phyloP scores from a whole-genome alignment of 1,140 invertebrate species.

The Riptortus pedestris region DNA sequence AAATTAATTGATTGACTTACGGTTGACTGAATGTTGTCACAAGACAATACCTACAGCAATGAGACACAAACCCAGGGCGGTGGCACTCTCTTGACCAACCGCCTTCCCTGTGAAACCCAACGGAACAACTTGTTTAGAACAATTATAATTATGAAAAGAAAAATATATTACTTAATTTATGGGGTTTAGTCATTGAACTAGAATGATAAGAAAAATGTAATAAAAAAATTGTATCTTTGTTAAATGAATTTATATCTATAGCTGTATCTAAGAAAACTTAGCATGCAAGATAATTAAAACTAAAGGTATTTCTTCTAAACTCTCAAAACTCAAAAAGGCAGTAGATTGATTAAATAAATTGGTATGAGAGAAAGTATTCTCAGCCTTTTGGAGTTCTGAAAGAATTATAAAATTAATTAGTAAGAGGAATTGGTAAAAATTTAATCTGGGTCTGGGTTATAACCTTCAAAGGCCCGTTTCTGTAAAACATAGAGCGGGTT shows the following conservation, averaged over 20 bases:
- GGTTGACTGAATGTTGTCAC: conserved; percentile 1
- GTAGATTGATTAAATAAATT: neutral
- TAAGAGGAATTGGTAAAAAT: conserved; percentile 8
- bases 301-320: neutral
- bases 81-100: conserved; percentile 24
- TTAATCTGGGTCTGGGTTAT: conserved; percentile 16
- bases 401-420: neutral
- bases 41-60: conserved; percentile 13
- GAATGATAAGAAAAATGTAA: neutral
- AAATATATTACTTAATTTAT: too few relatives aligned
- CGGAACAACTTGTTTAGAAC: conserved; percentile 22
- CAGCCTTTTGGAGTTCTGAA: neutral
- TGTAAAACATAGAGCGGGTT: conserved; percentile 18
- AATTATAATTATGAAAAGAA: neutral
- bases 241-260: neutral
- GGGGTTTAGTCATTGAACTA: too few relatives aligned
- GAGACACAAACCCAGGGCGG: conserved; percentile 11
- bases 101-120: conserved; percentile 25
- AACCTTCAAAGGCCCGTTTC: conserved; percentile 19
- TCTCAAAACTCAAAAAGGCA: conserved; percentile 10
- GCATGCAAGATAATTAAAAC: neutral
- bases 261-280: too few relatives aligned
- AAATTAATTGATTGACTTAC: conserved; percentile 2
- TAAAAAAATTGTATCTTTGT: neutral
- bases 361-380: neutral